Conservation (phyloP, 1,140 invertebrate species). For the Hormaphis cornu region DNA sequence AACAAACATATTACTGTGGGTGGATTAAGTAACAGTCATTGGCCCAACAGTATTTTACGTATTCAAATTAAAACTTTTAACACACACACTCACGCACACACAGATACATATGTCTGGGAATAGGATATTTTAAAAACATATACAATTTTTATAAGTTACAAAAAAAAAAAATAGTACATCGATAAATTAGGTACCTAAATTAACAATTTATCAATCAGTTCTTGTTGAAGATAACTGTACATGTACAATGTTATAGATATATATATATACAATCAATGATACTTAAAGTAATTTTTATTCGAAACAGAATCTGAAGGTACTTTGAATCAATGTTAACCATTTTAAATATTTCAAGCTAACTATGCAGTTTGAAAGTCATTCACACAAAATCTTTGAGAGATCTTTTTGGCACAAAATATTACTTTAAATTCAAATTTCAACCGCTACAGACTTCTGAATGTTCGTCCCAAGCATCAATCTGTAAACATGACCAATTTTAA, state of each 20-base stretch:
- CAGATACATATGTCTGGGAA: neutral
- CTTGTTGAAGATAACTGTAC: neutral
- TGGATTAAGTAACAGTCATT: conserved; percentile 3
- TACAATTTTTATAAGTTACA: neutral
- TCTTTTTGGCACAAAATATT: conserved; percentile 10
- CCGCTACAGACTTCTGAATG: conserved; percentile 71
- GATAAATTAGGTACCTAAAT: neutral
- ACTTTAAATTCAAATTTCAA: conserved; percentile 42
- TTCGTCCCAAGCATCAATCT: conserved; percentile 74
- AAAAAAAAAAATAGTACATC: neutral
- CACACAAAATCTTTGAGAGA: neutral
- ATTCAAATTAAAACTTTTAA: neutral
- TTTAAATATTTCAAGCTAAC: neutral
- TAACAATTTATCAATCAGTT: neutral
- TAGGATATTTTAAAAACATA: neutral
- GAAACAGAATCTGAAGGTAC: neutral
- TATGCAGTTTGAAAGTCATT: neutral
- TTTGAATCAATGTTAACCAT: neutral
- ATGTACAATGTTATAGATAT: neutral
- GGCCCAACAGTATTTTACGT: neutral
- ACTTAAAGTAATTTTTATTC: neutral
- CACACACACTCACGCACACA: neutral
- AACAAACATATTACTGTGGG: neutral
- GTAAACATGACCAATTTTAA: conserved; percentile 40
- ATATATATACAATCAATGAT: neutral